Evolutionary conservation across 2,888 invertebrate genomes (phyloP).

Genomic region (Lasioglossum figueresi): DNA sequence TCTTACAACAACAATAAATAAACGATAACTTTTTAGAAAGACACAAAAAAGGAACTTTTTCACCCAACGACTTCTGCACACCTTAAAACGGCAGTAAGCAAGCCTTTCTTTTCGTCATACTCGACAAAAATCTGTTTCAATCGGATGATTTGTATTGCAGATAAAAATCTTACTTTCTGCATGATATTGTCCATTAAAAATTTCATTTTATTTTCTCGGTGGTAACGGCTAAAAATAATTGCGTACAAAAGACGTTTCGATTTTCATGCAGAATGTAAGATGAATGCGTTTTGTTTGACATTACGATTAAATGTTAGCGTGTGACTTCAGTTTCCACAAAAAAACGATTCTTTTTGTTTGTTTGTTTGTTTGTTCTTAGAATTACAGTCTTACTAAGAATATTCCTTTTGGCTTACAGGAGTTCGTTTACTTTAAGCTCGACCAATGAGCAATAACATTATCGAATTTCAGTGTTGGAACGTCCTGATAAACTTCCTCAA

Average conservation of each 20-base stretch:
- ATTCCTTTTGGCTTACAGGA: conserved; percentile 66
- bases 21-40: conserved; percentile 47
- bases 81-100: conserved; percentile 77
- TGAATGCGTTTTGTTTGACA: conserved; percentile 21
- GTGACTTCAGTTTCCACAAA: conserved; percentile 40
- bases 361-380: conserved; percentile 55
- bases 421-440: conserved; percentile 72
- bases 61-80: conserved; percentile 70
- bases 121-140: conserved; percentile 44
- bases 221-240: conserved; percentile 62
- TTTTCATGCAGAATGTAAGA: conserved; percentile 55
- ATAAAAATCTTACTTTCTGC: conserved; percentile 67
- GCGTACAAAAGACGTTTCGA: conserved; percentile 58
- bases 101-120: conserved; percentile 68
- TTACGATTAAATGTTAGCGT: conserved; percentile 44
- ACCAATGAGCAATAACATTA: conserved; percentile 66
- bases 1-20: conserved; percentile 51
- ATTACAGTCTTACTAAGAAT: conserved; percentile 77
- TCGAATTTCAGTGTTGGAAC: conserved; percentile 65
- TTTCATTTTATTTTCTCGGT: conserved; percentile 29
- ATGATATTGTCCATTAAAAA: conserved; percentile 52
- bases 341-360: conserved; percentile 44
- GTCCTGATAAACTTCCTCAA: conserved; percentile 67
- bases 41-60: conserved; percentile 67
- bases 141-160: conserved; percentile 54